Conservation (phyloP, 2,113 vertebrate species). For the Pristiophorus japonicus region DNA sequence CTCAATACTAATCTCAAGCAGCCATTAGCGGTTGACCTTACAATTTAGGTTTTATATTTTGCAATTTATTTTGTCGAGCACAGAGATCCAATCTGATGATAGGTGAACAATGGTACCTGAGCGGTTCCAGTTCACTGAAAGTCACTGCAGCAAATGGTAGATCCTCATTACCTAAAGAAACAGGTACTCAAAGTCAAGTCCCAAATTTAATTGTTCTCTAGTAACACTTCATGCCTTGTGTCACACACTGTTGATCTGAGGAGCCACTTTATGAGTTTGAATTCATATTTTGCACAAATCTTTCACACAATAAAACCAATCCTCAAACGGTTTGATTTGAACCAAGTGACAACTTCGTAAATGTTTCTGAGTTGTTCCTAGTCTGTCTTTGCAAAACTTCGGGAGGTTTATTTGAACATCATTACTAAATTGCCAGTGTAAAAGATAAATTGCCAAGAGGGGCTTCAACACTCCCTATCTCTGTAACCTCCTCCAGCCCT, state of each 20-base stretch:
- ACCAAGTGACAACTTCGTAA: neutral
- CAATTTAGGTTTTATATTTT: neutral
- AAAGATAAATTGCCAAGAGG: neutral
- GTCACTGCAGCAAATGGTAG: neutral
- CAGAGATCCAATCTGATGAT: neutral
- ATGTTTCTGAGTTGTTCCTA: too few relatives aligned
- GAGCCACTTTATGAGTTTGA: neutral
- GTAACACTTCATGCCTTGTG: neutral
- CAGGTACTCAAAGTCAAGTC: neutral
- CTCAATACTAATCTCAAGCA: neutral
- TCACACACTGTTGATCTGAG: neutral
- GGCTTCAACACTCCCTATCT: too few relatives aligned
- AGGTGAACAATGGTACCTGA: neutral
- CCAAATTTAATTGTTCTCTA: neutral
- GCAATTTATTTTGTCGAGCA: neutral
- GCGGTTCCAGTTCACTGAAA: neutral
- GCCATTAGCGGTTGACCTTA: slow-evolving; percentile 14
- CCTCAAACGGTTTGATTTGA: neutral
- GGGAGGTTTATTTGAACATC: neutral
- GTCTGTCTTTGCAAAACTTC: neutral
- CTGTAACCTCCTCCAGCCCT: neutral
- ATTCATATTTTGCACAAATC: neutral
- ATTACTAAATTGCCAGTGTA: neutral
- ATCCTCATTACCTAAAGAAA: neutral
- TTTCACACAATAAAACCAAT: neutral